Evolutionary conservation across 2,797 vertebrate species (phyloP).

Genomic region (Ammospiza maritima): DNA sequence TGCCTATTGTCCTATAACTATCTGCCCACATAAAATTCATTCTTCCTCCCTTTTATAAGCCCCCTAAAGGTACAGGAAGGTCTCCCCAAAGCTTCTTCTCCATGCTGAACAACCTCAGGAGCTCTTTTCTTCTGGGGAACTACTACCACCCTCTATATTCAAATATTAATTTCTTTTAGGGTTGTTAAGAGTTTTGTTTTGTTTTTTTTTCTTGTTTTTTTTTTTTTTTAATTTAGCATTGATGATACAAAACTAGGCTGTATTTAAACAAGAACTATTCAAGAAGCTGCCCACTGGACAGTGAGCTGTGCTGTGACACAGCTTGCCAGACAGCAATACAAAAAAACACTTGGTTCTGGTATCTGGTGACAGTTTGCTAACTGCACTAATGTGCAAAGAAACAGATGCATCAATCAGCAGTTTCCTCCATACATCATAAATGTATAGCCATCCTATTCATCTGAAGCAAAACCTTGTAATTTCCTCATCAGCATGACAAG

Average conservation of each 20-base stretch:
- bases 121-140: not conserved
- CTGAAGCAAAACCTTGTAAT: not conserved
- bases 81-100: not conserved
- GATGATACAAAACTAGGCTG: not conserved
- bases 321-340: not conserved
- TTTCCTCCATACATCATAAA: not conserved
- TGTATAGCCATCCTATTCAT: not conserved
- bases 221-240: not conserved
- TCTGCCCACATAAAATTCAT: not conserved
- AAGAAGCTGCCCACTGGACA: fast-evolving
- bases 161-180: not conserved
- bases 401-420: not conserved
- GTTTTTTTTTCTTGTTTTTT: not conserved
- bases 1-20: not conserved
- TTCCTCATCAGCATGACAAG: not conserved
- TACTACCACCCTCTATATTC: not conserved
- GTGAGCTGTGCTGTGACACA: not conserved
- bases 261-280: not conserved
- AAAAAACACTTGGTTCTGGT: not conserved
- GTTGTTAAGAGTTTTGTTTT: not conserved
- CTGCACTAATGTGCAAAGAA: not conserved
- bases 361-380: not conserved
- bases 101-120: not conserved
- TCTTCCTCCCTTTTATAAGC: not conserved
- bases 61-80: not conserved